These are phyloP conservation scores for Clarias fuscus DNA, from an alignment of 2,797 vertebrate species.

Conservation along the genomic window DNA sequence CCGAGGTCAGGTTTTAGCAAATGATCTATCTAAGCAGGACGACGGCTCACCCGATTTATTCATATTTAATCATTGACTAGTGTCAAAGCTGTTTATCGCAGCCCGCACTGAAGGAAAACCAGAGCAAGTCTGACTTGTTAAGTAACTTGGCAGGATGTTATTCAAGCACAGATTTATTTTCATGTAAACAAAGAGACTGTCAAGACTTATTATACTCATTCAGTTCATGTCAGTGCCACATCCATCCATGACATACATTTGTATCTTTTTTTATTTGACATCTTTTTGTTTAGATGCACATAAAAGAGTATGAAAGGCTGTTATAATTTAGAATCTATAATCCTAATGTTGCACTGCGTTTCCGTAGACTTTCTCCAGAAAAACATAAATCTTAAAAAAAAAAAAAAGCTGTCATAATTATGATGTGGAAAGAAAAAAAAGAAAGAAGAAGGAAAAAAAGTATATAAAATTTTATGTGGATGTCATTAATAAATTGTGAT, in stretches of 20 bases:
- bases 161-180: constrained; percentile 78
- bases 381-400: constrained; percentile 3
- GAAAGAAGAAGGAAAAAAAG: neutral
- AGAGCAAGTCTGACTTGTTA: constrained; percentile 71
- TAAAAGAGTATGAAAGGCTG: constrained; percentile 30
- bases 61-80: constrained; percentile 64
- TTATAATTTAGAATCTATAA: constrained; percentile 24
- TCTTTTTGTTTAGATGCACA: constrained; percentile 47
- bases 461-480: neutral
- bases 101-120: constrained; percentile 69
- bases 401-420: neutral
- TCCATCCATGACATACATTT: constrained; percentile 65
- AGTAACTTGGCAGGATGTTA: constrained; percentile 75
- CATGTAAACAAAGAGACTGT: constrained; percentile 75
- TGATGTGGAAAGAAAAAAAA: neutral
- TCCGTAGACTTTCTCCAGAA: neutral
- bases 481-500: constrained; percentile 1
- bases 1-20: constrained; percentile 47
- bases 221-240: constrained; percentile 73
- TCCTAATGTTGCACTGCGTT: constrained; percentile 7
- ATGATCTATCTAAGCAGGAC: constrained; percentile 51
- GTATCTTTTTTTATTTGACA: constrained; percentile 68
- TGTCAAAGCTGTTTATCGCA: constrained; percentile 72
- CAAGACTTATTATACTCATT: constrained; percentile 70
- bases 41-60: constrained; percentile 55